Base-by-base conservation (phyloP, 2,797 vertebrate genomes). In the Cottoperca gobio region DNA sequence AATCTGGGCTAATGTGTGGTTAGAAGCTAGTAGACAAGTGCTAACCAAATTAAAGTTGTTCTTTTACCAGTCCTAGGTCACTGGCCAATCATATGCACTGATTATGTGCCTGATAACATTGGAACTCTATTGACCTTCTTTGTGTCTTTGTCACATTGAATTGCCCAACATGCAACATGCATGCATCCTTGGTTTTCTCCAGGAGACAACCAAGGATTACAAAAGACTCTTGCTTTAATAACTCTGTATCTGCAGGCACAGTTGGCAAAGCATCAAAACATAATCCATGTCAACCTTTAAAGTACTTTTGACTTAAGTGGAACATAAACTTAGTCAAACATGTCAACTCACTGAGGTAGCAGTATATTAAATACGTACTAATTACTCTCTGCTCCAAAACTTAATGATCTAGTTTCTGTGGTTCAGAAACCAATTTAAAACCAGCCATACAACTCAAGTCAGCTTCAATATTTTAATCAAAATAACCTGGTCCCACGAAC, bases 241-340 rank as follows among this genome's bases (percentile, higher is more conserved):
- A 42, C 40, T 83, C 37, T 61, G 35, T 61, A 73, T 82, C 81
- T 86, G 62, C 73, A 76, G 73, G 74, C 78, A 50, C 50, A 63
- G 31, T 50, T 82, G 79, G 83, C 82, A 68, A 65, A 50, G 50
- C 28, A 64, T 49, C 66, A 76, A 45, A 76, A 61, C 70, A 40
- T 72, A 79, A 86, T 83, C 58, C 55, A 55, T 39, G 45, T 71
- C 13, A 70, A 79, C 48, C 61, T 40, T 69, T 60, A 55, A 78
- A 76, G 37, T 63, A n/a, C 53, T 37, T 76, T 70, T 83, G 78
- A 78, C 78, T 80, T 78, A 28, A 35, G 57, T 37, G 37, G 50
- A 69, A 72, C 71, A 61, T 31, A 81, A 87, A 80, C 83, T 40
- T 78, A 79, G 58, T 81, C 49, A 72, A 73, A 37, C 46, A 28